phyloP scores from a whole-genome alignment of 30 jellyfish, hydroid and myxozoan genomes.

The Cassiopea andromeda region DNA sequence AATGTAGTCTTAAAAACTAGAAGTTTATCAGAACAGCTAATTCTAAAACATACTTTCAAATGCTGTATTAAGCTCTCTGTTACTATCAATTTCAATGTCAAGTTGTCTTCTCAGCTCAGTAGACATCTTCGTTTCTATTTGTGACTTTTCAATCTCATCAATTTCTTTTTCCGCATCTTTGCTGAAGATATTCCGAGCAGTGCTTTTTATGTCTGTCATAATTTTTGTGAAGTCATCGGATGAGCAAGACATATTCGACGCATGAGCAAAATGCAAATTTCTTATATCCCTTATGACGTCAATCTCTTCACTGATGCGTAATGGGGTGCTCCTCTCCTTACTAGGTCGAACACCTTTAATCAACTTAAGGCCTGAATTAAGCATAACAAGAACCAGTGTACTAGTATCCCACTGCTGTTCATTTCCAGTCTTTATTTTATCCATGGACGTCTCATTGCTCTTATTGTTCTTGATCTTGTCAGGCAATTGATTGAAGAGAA shows the following conservation, averaged over 20 bases:
- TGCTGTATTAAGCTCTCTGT: too few relatives aligned
- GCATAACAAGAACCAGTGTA: not conserved
- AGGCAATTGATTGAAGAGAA: not conserved
- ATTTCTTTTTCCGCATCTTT: not conserved
- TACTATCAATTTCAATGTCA: not conserved
- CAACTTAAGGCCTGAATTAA: too few relatives aligned
- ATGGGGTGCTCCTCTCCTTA: too few relatives aligned
- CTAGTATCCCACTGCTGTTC: not conserved
- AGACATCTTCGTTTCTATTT: not conserved
- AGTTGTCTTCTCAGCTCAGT: not conserved
- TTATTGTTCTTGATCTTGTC: not conserved
- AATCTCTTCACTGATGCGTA: too few relatives aligned
- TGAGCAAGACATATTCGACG: not conserved
- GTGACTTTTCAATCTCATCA: not conserved
- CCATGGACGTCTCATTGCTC: not conserved
- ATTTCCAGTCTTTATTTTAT: not conserved
- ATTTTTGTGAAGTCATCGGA: not conserved
- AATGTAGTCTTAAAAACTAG: too few relatives aligned
- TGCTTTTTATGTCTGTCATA: not conserved
- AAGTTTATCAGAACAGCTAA: too few relatives aligned
- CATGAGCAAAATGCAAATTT: not conserved
- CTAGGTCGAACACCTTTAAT: too few relatives aligned
- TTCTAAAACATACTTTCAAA: too few relatives aligned
- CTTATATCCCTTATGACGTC: too few relatives aligned
- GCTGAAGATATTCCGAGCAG: not conserved